Conservation (phyloP, 2,888 invertebrate species). For the Tachystola acroxantha region DNA sequence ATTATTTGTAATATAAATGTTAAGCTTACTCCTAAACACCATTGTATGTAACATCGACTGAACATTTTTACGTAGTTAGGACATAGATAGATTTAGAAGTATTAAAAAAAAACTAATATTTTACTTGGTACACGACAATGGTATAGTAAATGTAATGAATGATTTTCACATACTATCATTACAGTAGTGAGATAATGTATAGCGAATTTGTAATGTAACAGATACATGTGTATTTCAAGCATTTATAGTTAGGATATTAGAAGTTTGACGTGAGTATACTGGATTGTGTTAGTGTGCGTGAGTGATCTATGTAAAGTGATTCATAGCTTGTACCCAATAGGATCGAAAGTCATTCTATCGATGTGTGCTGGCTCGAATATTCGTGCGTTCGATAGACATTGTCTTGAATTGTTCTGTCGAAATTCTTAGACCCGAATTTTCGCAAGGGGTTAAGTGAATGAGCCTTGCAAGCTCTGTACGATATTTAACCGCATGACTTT, state of each 20-base stretch:
- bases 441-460: too few relatives aligned
- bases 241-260: conserved; percentile 66
- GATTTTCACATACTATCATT: conserved; percentile 32
- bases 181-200: conserved; percentile 58
- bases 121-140: conserved; percentile 32
- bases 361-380: too few relatives aligned
- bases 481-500: too few relatives aligned
- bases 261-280: conserved; percentile 45
- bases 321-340: too few relatives aligned
- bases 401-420: too few relatives aligned
- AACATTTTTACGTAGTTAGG: conserved; percentile 73
- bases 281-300: conserved; percentile 66
- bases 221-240: conserved; percentile 62
- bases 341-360: too few relatives aligned
- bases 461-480: too few relatives aligned
- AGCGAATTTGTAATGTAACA: conserved; percentile 48
- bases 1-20: background rate
- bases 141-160: conserved; percentile 33
- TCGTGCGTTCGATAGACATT: too few relatives aligned
- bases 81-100: conserved; percentile 46
- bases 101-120: conserved; percentile 35
- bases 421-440: too few relatives aligned
- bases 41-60: conserved; percentile 77
- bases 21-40: conserved; percentile 38
- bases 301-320: conserved; percentile 39